Percentiles rank a stretch among this genome's conserved stretches.
Conservation (phyloP, 2,888 invertebrate genomes). For the Lampropteryx suffumata region DNA sequence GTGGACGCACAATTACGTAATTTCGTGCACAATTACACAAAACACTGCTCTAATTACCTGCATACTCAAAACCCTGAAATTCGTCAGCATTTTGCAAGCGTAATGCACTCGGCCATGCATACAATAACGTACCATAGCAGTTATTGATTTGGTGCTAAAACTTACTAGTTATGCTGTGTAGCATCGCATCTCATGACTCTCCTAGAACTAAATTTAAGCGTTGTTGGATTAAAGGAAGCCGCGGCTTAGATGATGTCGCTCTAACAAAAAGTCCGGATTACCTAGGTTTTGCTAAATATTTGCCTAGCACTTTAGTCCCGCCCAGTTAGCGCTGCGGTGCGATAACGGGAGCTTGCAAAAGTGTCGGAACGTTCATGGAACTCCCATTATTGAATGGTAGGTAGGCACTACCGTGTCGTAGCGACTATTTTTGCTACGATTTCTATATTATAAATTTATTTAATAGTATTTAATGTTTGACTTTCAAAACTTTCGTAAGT, state of each 20-base stretch:
- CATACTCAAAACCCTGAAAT: too few species aligned
- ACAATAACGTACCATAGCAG: too few species aligned
- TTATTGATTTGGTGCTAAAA: too few species aligned
- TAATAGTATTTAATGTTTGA: too few species aligned
- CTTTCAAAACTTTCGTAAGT: too few species aligned
- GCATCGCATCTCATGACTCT: not conserved
- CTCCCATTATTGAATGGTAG: not conserved
- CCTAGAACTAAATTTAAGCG: conserved; percentile 38
- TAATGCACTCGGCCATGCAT: too few species aligned
- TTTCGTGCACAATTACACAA: too few species aligned
- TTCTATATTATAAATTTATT: too few species aligned
- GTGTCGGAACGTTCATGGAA: conserved; percentile 15
- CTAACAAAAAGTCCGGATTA: conserved; percentile 69
- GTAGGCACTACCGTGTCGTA: not conserved
- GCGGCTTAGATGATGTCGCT: conserved; percentile 30
- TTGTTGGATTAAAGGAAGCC: conserved; percentile 55
- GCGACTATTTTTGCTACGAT: not conserved
- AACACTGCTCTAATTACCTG: too few species aligned
- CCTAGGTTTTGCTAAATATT: conserved; percentile 67
- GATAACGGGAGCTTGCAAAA: conserved; percentile 33
- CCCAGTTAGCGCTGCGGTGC: conserved; percentile 39
- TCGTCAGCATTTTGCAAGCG: too few species aligned
- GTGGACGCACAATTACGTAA: too few species aligned
- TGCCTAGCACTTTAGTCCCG: conserved; percentile 58
- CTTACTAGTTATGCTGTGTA: too few species aligned